phyloP scores from a whole-genome alignment of 2,888 invertebrate genomes.

The Syritta pipiens region DNA sequence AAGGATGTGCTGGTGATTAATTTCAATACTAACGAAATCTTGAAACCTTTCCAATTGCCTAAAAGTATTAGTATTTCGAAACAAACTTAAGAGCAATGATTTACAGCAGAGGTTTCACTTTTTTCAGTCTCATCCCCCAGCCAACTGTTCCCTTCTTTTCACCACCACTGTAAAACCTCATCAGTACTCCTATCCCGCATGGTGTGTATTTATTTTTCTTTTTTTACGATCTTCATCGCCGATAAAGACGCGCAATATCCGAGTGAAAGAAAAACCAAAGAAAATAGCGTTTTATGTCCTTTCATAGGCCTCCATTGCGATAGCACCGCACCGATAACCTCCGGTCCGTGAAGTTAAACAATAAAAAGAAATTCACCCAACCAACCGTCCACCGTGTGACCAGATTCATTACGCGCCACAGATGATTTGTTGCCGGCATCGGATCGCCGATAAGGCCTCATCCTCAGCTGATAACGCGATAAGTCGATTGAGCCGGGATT shows the following conservation, averaged over 20 bases:
- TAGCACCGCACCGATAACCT: slow-evolving; percentile 37
- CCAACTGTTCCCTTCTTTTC: background rate
- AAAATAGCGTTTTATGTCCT: slow-evolving; percentile 39
- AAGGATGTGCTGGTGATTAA: no score
- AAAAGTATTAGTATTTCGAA: no score
- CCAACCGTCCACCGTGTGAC: background rate
- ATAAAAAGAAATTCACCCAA: slow-evolving; percentile 10
- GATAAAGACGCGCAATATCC: slow-evolving; percentile 38
- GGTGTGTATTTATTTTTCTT: background rate
- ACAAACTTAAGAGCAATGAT: no score
- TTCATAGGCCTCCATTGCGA: slow-evolving; percentile 24
- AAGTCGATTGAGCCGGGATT: slow-evolving; percentile 11
- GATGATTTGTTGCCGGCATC: slow-evolving; percentile 28
- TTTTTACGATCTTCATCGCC: slow-evolving; percentile 13
- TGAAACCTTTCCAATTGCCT: no score
- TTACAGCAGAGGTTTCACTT: no score
- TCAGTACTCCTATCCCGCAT: background rate
- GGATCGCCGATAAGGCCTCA: slow-evolving; percentile 32
- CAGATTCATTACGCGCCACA: slow-evolving; percentile 11
- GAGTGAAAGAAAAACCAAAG: slow-evolving; percentile 23
- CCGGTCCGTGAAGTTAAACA: slow-evolving; percentile 2
- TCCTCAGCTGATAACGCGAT: slow-evolving; percentile 23
- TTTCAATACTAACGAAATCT: no score
- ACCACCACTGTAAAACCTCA: background rate
- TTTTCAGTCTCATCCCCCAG: no score